A percentile compares a stretch with the other conserved stretches of the same genome.
These are phyloP conservation scores for Nomada ruficornis DNA, from an alignment of 2,888 invertebrate species.

Conservation along the genomic window DNA sequence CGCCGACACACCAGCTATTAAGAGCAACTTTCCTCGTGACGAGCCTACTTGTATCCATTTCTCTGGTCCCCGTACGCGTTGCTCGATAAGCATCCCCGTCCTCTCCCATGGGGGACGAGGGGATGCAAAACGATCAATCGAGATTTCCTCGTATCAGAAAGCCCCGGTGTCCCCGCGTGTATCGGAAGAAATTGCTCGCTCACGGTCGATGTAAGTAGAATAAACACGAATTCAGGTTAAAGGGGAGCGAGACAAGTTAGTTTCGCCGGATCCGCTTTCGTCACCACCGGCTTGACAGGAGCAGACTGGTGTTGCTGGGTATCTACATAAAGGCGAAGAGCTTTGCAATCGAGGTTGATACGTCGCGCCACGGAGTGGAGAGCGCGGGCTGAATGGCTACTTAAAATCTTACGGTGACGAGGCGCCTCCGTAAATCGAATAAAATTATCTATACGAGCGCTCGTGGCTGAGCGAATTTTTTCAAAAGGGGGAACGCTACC, in stretches of 20 bases:
- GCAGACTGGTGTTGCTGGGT: not conserved
- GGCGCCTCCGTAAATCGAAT: constrained; percentile 42
- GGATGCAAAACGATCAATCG: constrained; percentile 49
- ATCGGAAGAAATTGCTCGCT: constrained; percentile 12
- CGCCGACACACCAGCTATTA: constrained; percentile 28
- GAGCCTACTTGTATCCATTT: constrained; percentile 42
- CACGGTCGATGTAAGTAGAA: not conserved
- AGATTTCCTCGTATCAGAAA: constrained; percentile 28
- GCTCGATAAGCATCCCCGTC: constrained; percentile 7
- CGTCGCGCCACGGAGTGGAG: constrained; percentile 38
- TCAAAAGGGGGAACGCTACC: not conserved
- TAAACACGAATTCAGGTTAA: constrained; percentile 14
- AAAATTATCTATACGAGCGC: constrained; percentile 37
- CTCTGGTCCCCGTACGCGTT: not conserved
- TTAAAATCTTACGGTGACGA: constrained; percentile 58
- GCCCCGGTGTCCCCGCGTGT: not conserved
- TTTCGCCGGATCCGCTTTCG: not conserved
- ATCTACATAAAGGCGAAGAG: constrained; percentile 51
- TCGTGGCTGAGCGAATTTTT: constrained; percentile 24
- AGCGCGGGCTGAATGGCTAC: constrained; percentile 50
- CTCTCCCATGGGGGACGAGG: not conserved
- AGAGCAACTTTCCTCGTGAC: constrained; percentile 24
- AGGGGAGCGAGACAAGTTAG: not conserved
- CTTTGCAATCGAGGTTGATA: constrained; percentile 52
- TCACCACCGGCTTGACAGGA: not conserved